Percentiles rank a stretch among this genome's conserved stretches.
These are phyloP conservation scores for Xenentodon cancila DNA, from an alignment of 2,797 vertebrate species.

Conservation along the genomic window DNA sequence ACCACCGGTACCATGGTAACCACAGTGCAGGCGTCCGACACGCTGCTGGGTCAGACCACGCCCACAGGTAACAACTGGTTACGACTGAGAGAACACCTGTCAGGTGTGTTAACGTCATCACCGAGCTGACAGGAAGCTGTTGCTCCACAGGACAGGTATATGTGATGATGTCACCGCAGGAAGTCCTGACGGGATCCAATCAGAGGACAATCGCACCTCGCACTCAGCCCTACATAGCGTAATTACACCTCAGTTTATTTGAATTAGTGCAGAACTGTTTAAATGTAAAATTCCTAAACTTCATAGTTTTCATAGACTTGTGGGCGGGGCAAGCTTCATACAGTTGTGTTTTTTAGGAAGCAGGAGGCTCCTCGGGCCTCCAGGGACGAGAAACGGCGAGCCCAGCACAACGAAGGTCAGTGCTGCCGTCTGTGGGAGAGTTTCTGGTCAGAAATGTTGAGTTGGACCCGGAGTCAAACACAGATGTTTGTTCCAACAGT, in stretches of 20 bases:
- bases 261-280: background rate
- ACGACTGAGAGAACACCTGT: background rate
- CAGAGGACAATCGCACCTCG: slow-evolving; percentile 91
- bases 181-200: slow-evolving; percentile 88
- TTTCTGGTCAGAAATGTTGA: too few relatives aligned
- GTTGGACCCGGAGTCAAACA: background rate
- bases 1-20: slow-evolving; percentile 86
- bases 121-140: slow-evolving; percentile 5
- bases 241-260: slow-evolving; percentile 50
- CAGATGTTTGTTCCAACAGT: slow-evolving; percentile 72
- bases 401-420: slow-evolving; percentile 76
- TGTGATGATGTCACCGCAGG: slow-evolving; percentile 97
- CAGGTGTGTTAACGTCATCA: background rate
- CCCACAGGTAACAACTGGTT: slow-evolving; percentile 78
- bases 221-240: slow-evolving; percentile 92
- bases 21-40: slow-evolving; percentile 89
- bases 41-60: slow-evolving; percentile 87
- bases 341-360: slow-evolving; percentile 46
- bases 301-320: too few relatives aligned
- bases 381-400: slow-evolving; percentile 72
- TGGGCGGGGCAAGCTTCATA: too few relatives aligned
- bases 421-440: background rate
- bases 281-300: too few relatives aligned
- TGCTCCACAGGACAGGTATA: slow-evolving; percentile 88
- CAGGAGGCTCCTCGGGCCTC: slow-evolving; percentile 73